Evolutionary conservation across 2,888 invertebrate genomes (phyloP), one percentile per base, ranked within the genome.

Genomic region (Tridacna crocea): DNA sequence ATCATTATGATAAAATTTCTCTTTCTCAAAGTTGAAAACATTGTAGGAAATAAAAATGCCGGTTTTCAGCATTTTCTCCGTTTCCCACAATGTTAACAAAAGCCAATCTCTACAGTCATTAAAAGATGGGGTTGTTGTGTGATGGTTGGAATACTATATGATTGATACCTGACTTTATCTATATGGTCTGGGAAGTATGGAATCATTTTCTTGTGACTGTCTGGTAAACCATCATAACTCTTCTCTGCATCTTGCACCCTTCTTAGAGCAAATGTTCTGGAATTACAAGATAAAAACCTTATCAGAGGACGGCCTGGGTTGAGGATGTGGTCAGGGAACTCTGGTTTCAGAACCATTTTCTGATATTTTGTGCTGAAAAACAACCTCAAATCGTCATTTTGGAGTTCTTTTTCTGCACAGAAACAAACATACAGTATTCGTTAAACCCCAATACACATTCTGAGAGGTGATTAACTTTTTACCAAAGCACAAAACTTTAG

Each of bases 141-240:
- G 10, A 55, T 1, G 55, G 55, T 55, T 55, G 10, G 10, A 2
- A 17, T 55, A 36, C 8, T 36, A 4, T 63, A 2, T 26, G 26
- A 47, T 24, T 27, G 13, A 24, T 72, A 80, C 80, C 97, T 96
- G 74, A 98, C 96, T 79, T 96, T 96, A 36, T 96, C 95, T 65
- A 99, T 95, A 93, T 98, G 97, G 3, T 96, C 95, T 65, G 96
- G 95, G 93, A 98, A 99, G 83, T 96, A 96, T 1, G 96, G 95
- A 2, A 99, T 95, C 89, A 97, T 95, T 65, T 96, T 95, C 93
- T 97, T 97, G 93, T 99, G 98, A 65, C 95, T 96, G 15, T 95
- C 93, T 0, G 98, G 97, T 63, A 99, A 94, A 13, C 96, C 96
- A 6, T 96, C 95, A 73, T 97, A 96, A 90, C 97, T 97, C 81